A percentile compares a stretch with the other conserved stretches of the same genome.
Evolutionary conservation across 35 echinoderm and acorn worm species (phyloP).

Genomic region (Stichopus chloronotus): DNA sequence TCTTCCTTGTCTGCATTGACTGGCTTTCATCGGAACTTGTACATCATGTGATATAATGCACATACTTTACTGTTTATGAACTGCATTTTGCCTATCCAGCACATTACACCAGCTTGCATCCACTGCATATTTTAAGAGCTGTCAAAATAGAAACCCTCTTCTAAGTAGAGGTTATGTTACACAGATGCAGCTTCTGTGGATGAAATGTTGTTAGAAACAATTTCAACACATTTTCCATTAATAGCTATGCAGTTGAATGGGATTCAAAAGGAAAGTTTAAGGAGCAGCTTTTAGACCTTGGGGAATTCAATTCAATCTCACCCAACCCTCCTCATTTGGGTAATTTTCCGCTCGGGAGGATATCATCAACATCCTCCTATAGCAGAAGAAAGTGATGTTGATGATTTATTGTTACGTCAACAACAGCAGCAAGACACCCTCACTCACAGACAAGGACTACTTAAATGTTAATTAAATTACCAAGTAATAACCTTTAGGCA

Average conservation of each 20-base stretch:
- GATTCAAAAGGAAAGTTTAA: not conserved
- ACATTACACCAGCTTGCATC: no score
- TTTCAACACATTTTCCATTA: not conserved
- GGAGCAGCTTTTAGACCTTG: no score
- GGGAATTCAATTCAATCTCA: not conserved
- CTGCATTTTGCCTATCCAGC: no score
- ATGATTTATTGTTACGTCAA: not conserved
- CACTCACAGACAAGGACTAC: not conserved
- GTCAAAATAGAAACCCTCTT: no score
- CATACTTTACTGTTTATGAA: no score
- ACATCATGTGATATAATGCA: no score
- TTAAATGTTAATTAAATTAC: not conserved
- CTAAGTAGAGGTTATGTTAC: no score
- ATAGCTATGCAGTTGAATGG: no score
- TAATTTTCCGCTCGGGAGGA: not conserved
- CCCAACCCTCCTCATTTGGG: not conserved
- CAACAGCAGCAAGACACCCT: not conserved
- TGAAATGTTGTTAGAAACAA: not conserved
- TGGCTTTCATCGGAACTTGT: no score
- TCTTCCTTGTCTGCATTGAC: no score
- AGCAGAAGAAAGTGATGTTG: not conserved
- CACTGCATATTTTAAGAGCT: no score
- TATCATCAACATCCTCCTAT: not conserved
- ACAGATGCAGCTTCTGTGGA: no score
- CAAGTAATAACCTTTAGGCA: not conserved